Percentiles rank a stretch among this genome's conserved stretches.
phyloP scores from a whole-genome alignment of 1,140 invertebrate species.

The Philopotamus ludificatus region DNA sequence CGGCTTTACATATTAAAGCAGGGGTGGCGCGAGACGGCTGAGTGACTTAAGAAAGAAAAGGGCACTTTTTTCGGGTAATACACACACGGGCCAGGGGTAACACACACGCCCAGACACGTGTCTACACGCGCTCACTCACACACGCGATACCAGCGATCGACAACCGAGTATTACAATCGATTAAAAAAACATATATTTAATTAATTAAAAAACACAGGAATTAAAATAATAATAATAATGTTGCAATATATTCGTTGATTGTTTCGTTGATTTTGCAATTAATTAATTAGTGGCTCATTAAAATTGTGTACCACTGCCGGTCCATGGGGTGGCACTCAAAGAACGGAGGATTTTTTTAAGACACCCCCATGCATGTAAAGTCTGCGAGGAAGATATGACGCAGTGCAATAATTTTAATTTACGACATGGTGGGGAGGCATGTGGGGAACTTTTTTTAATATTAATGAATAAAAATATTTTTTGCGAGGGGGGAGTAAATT shows the following conservation, averaged over 20 bases:
- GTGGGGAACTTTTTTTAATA: slow-evolving; percentile 38
- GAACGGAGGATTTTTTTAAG: slow-evolving; percentile 37
- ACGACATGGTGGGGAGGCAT: slow-evolving; percentile 27
- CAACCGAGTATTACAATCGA: not conserved
- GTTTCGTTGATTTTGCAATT: too few relatives aligned
- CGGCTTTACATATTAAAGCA: slow-evolving; percentile 18
- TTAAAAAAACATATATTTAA: not conserved
- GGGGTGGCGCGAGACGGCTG: slow-evolving; percentile 31
- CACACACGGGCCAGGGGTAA: slow-evolving; percentile 24
- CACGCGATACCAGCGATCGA: not conserved
- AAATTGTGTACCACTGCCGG: too few relatives aligned
- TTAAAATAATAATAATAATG: not conserved
- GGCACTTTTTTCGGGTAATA: slow-evolving; percentile 40
- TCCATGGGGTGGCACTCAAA: slow-evolving; percentile 6
- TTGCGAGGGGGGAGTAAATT: slow-evolving; percentile 27
- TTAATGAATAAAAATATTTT: slow-evolving; percentile 39
- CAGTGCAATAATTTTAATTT: slow-evolving; percentile 41
- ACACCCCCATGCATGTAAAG: slow-evolving; percentile 29
- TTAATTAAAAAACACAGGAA: not conserved
- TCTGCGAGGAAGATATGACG: slow-evolving; percentile 30
- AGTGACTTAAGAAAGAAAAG: slow-evolving; percentile 41
- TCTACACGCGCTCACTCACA: slow-evolving; percentile 20
- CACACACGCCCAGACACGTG: slow-evolving; percentile 20
- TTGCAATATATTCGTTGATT: too few relatives aligned
- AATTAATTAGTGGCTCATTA: too few relatives aligned